phyloP scores from a whole-genome alignment of 2,888 invertebrate genomes.

The Electrophaes corylata region DNA sequence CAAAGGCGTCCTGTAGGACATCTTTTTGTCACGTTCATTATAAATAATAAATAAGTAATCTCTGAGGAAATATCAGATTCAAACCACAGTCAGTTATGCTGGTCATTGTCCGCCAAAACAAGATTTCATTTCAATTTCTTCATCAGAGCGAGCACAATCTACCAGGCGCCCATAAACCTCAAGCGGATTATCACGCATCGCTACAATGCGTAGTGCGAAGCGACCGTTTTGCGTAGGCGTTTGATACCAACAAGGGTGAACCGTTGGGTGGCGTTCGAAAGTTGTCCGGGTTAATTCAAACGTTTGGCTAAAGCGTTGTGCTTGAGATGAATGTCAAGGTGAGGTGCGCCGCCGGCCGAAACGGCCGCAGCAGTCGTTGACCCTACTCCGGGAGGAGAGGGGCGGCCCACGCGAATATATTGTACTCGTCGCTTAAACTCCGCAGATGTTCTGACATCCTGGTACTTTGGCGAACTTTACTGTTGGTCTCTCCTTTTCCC shows the following conservation, averaged over 20 bases:
- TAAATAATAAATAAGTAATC: no score
- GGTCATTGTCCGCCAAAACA: constrained; percentile 1
- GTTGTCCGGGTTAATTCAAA: constrained; percentile 72
- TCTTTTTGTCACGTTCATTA: no score
- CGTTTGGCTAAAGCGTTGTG: constrained; percentile 76
- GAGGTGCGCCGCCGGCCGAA: constrained; percentile 82
- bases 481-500: constrained; percentile 52
- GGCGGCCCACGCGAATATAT: constrained; percentile 79
- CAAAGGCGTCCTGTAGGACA: no score
- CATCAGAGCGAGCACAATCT: constrained; percentile 45
- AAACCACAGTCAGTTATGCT: not conserved
- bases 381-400: constrained; percentile 62
- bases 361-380: constrained; percentile 79
- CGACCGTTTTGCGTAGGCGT: constrained; percentile 51
- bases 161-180: constrained; percentile 55
- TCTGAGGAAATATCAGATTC: not conserved
- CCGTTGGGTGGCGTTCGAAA: constrained; percentile 54
- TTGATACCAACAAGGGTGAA: constrained; percentile 45
- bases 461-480: constrained; percentile 63
- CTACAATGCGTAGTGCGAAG: constrained; percentile 43
- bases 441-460: constrained; percentile 68
- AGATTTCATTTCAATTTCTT: constrained; percentile 49
- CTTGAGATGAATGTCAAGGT: constrained; percentile 84
- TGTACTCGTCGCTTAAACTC: constrained; percentile 72
- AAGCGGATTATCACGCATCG: constrained; percentile 44